Evolutionary conservation across 2,113 vertebrate species (phyloP).

Genomic region (Heloderma charlesbogerti): DNA sequence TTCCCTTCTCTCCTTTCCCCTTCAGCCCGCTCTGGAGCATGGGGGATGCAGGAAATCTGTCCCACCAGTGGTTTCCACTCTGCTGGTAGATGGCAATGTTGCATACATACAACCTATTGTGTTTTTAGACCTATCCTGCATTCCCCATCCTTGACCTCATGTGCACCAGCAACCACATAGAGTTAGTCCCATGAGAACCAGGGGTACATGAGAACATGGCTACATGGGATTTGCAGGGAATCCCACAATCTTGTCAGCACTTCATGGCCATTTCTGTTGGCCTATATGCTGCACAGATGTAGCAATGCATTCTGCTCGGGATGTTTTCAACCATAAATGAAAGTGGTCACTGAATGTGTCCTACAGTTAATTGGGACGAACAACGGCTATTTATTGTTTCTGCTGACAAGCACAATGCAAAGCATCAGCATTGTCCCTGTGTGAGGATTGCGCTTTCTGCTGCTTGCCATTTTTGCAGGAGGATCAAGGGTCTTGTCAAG

Average conservation of each 20-base stretch:
- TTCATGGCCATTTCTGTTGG: not conserved
- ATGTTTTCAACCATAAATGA: not conserved
- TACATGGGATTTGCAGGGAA: not conserved
- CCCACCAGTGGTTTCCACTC: too few relatives aligned
- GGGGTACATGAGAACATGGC: not conserved
- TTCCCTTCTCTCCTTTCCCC: too few relatives aligned
- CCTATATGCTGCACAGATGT: not conserved
- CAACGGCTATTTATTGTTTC: not conserved
- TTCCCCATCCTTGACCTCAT: not conserved
- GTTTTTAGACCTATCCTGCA: not conserved
- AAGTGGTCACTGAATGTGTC: not conserved
- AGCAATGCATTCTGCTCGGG: not conserved
- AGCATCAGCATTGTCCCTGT: not conserved
- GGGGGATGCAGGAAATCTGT: too few relatives aligned
- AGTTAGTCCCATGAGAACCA: not conserved
- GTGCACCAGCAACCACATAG: not conserved
- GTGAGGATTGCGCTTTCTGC: too few relatives aligned
- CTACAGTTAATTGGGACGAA: not conserved
- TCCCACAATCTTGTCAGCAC: not conserved
- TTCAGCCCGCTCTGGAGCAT: too few relatives aligned
- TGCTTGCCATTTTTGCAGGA: conserved; percentile 19
- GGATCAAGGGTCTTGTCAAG: conserved; percentile 27
- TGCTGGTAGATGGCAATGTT: too few relatives aligned
- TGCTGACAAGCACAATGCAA: not conserved
- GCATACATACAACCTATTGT: too few relatives aligned